Conservation (phyloP, 2,888 invertebrate species). For the Sinotaia quadrata region DNA sequence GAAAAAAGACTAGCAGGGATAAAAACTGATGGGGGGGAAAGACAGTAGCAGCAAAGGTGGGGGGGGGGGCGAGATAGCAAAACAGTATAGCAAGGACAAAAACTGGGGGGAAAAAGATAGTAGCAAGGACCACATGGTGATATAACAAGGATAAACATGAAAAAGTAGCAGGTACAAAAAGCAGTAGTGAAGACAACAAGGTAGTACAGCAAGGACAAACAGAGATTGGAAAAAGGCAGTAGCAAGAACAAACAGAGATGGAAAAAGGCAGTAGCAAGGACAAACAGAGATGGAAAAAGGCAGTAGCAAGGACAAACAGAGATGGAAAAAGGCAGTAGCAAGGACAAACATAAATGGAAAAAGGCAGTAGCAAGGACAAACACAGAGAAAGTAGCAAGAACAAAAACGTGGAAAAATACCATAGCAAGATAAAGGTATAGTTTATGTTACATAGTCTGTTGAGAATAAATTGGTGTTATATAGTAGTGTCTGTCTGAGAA, state of each 20-base stretch:
- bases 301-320: too few species aligned
- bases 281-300: neutral
- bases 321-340: too few species aligned
- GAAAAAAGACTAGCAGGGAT: neutral
- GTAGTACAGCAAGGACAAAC: neutral
- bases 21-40: neutral
- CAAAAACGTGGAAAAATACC: too few species aligned
- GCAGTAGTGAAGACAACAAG: neutral
- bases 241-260: neutral
- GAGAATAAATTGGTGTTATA: too few species aligned
- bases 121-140: neutral
- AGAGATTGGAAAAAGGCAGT: neutral
- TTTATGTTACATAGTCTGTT: too few species aligned
- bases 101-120: neutral
- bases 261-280: neutral
- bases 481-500: too few species aligned
- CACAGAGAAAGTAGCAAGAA: too few species aligned
- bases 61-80: neutral
- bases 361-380: too few species aligned
- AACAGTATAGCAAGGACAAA: neutral
- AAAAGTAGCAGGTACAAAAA: neutral
- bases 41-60: neutral
- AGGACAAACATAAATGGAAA: too few species aligned
- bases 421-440: too few species aligned
- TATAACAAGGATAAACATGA: neutral